A percentile compares a stretch with the other conserved stretches of the same genome.
These are phyloP conservation scores for Aldrovandia affinis DNA, from an alignment of 2,797 vertebrate species.

Conservation along the genomic window DNA sequence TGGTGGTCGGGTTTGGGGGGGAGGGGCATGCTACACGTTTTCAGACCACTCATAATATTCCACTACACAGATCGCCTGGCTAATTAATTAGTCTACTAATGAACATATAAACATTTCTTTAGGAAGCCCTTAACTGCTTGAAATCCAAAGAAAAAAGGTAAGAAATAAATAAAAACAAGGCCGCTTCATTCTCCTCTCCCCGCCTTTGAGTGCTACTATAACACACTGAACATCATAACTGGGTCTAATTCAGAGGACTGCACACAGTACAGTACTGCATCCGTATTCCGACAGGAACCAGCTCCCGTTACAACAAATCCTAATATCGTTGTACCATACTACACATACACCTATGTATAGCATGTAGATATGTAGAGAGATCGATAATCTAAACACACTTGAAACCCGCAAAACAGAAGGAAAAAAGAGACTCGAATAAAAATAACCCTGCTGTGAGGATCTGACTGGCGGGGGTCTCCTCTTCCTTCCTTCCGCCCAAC, in stretches of 20 bases:
- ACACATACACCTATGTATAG: slow-evolving; percentile 58
- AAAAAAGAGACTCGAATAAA: slow-evolving; percentile 50
- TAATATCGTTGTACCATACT: slow-evolving; percentile 51
- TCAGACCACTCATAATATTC: neutral
- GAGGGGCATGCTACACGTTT: slow-evolving; percentile 3
- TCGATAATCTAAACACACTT: slow-evolving; percentile 42
- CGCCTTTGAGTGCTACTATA: slow-evolving; percentile 23
- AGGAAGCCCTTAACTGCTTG: slow-evolving; percentile 43
- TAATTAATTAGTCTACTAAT: slow-evolving; percentile 25
- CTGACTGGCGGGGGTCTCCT: slow-evolving; percentile 59
- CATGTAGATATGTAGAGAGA: slow-evolving; percentile 59
- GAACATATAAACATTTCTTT: slow-evolving; percentile 27
- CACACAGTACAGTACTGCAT: slow-evolving; percentile 40
- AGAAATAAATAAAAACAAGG: slow-evolving; percentile 57
- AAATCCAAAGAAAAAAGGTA: slow-evolving; percentile 22
- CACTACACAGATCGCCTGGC: slow-evolving; percentile 8
- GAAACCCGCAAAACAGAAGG: slow-evolving; percentile 49
- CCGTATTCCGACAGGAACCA: slow-evolving; percentile 58
- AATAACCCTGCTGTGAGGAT: slow-evolving; percentile 62
- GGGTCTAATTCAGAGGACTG: slow-evolving; percentile 28
- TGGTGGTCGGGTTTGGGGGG: neutral
- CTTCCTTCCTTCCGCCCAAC: slow-evolving; percentile 36
- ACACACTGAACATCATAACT: slow-evolving; percentile 32
- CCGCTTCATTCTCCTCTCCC: slow-evolving; percentile 63
- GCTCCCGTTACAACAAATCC: slow-evolving; percentile 45